A percentile compares a stretch with the other conserved stretches of the same genome.
These are phyloP conservation scores for Thermophis baileyi DNA, from an alignment of 2,113 vertebrate species.

Conservation along the genomic window DNA sequence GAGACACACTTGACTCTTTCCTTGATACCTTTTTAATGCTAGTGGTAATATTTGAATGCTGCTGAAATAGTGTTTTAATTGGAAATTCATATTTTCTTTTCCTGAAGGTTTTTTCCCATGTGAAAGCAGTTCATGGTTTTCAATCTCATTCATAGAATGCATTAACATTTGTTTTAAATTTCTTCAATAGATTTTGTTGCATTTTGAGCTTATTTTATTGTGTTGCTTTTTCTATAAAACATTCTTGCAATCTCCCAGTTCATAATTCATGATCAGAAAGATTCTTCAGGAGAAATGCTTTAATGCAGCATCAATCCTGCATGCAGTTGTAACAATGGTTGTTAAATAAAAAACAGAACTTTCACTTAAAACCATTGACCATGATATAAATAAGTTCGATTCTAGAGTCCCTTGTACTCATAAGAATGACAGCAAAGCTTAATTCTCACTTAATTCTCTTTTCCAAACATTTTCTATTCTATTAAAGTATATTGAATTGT, in stretches of 20 bases:
- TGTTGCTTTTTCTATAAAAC: background rate
- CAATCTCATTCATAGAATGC: too few species aligned
- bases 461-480: background rate
- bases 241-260: background rate
- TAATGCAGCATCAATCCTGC: background rate
- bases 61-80: background rate
- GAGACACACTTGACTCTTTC: background rate
- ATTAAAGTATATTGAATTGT: background rate
- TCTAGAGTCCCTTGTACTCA: background rate
- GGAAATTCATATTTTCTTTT: background rate
- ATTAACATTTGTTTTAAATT: background rate
- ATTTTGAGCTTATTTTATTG: background rate
- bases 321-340: background rate
- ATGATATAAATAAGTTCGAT: background rate
- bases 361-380: background rate
- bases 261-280: background rate
- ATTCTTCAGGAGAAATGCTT: background rate
- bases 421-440: background rate
- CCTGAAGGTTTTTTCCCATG: background rate
- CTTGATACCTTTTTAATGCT: background rate
- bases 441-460: background rate
- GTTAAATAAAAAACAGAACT: background rate
- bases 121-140: background rate
- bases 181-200: background rate
- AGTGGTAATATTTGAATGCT: background rate